phyloP scores from a whole-genome alignment of 2,888 invertebrate genomes.

The Spilosoma lubricipeda region DNA sequence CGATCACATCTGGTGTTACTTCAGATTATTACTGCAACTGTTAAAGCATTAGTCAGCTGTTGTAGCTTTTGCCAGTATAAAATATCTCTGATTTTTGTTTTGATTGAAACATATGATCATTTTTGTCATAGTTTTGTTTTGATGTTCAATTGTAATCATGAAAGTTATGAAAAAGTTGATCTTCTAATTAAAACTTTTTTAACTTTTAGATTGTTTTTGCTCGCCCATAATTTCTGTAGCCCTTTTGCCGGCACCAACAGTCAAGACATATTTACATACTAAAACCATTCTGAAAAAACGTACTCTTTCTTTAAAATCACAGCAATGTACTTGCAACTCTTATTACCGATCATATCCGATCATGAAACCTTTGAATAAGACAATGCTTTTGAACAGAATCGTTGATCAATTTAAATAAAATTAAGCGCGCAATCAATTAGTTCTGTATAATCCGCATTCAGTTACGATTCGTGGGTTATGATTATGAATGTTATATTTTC shows the following conservation, averaged over 20 bases:
- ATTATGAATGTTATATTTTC: constrained; percentile 35
- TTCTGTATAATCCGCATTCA: constrained; percentile 28
- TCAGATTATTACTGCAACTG: background rate
- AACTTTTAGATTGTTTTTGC: background rate
- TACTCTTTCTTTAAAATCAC: too few species aligned
- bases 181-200: background rate
- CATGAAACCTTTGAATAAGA: background rate
- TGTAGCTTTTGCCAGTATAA: constrained; percentile 26
- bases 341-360: too few species aligned
- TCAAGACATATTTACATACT: background rate
- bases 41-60: background rate
- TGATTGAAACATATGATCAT: constrained; percentile 38
- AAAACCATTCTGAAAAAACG: too few species aligned
- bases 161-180: background rate
- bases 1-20: constrained; percentile 2
- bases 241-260: background rate
- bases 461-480: constrained; percentile 34
- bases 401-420: constrained; percentile 21
- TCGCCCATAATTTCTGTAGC: background rate
- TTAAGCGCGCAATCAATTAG: constrained; percentile 49
- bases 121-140: constrained; percentile 6
- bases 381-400: background rate
- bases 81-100: constrained; percentile 39
- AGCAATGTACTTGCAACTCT: background rate
- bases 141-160: background rate